phyloP scores from a whole-genome alignment of 2,113 vertebrate species.

The Odobenus rosmarus region DNA sequence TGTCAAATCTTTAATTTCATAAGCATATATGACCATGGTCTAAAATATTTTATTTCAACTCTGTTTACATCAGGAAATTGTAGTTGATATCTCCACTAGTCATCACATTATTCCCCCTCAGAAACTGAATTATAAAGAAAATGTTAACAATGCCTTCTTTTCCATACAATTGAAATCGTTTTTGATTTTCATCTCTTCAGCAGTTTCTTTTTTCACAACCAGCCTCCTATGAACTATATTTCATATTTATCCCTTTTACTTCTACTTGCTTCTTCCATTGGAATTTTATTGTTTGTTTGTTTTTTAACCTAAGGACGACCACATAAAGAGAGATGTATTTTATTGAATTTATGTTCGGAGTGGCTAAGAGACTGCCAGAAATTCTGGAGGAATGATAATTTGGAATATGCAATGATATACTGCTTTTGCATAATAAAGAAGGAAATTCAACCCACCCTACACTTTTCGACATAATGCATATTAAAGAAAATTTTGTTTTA shows the following conservation, averaged over 20 bases:
- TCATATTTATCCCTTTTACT: not conserved
- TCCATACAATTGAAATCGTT: not conserved
- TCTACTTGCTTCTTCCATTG: not conserved
- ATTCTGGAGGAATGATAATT: not conserved
- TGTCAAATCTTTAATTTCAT: not conserved
- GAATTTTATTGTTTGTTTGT: slow-evolving; percentile 26
- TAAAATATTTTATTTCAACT: not conserved
- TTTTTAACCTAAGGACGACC: not conserved
- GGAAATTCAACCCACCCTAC: not conserved
- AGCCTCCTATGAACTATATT: not conserved
- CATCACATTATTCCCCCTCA: not conserved
- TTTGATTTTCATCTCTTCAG: not conserved
- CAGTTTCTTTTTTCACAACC: not conserved
- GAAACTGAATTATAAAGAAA: not conserved
- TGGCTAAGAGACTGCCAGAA: not conserved
- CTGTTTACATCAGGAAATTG: not conserved
- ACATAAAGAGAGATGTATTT: not conserved
- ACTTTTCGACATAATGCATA: not conserved
- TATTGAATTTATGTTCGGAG: slow-evolving; percentile 40
- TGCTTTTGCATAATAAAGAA: slow-evolving; percentile 17
- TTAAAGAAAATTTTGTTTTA: slow-evolving; percentile 8
- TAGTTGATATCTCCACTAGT: not conserved
- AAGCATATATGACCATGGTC: not conserved
- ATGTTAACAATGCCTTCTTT: not conserved
- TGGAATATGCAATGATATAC: not conserved